A percentile compares a stretch with the other conserved stretches of the same genome.
Conservation (phyloP, 2,888 invertebrate genomes). For the Sarcophaga rosellei region DNA sequence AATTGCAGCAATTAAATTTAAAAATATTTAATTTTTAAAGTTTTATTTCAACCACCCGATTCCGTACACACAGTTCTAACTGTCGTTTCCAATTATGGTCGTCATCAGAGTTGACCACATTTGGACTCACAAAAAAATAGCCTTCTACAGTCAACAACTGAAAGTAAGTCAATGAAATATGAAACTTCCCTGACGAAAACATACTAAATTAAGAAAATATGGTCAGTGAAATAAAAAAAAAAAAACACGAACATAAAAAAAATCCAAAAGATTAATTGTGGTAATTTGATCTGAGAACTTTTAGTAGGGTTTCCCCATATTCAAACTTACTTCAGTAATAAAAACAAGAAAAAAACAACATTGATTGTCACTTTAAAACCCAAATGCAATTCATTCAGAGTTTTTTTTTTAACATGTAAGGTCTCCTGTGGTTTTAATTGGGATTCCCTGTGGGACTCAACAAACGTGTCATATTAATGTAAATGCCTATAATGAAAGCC, state of each 20-base stretch:
- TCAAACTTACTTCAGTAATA: neutral
- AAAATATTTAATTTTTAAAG: too few species aligned
- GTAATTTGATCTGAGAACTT: conserved; percentile 53
- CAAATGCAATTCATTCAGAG: neutral
- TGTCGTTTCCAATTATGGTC: neutral
- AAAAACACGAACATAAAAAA: neutral
- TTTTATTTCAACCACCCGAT: too few species aligned
- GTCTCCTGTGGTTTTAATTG: conserved; percentile 35
- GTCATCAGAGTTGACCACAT: neutral
- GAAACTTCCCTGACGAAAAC: conserved; percentile 4
- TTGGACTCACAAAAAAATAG: neutral
- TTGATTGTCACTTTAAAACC: conserved; percentile 1
- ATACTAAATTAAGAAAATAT: conserved; percentile 8
- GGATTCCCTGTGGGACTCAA: conserved; percentile 12
- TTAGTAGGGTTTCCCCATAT: conserved; percentile 14
- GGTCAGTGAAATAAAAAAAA: conserved; percentile 2
- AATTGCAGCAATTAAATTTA: too few species aligned
- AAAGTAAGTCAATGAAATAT: conserved; percentile 42
- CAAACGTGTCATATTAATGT: conserved; percentile 41
- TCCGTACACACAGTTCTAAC: neutral
- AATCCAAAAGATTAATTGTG: neutral
- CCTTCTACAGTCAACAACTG: conserved; percentile 11
- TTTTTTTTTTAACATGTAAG: conserved; percentile 1
- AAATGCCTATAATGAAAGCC: conserved; percentile 18
- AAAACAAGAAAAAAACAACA: neutral